phyloP scores from a whole-genome alignment of 2,113 vertebrate genomes.

The Scytalopus superciliaris region DNA sequence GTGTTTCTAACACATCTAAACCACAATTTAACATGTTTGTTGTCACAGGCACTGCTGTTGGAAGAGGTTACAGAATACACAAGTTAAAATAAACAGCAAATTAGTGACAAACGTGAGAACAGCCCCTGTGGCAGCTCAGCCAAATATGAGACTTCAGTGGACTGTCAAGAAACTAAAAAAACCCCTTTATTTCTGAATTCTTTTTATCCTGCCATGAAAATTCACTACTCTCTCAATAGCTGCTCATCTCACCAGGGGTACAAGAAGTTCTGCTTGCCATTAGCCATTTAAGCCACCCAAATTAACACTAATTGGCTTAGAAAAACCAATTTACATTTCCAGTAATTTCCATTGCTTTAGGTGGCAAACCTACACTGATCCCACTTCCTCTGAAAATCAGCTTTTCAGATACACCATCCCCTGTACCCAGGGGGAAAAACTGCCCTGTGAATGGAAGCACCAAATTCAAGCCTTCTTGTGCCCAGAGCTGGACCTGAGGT shows the following conservation, averaged over 20 bases:
- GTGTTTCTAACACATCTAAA: neutral
- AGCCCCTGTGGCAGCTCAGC: neutral
- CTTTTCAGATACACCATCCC: neutral
- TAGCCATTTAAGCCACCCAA: neutral
- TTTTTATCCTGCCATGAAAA: neutral
- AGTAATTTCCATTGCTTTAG: neutral
- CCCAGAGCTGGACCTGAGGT: neutral
- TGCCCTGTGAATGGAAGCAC: neutral
- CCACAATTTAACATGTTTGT: rapidly evolving
- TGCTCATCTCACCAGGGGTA: neutral
- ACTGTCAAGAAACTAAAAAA: neutral
- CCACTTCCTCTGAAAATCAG: neutral
- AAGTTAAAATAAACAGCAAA: neutral
- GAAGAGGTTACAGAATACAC: neutral
- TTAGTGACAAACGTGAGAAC: neutral
- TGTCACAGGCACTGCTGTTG: neutral
- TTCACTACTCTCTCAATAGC: neutral
- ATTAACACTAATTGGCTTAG: neutral
- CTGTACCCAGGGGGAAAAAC: neutral
- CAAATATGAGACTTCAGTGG: neutral
- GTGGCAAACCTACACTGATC: neutral
- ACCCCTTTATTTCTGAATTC: neutral
- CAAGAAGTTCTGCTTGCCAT: neutral
- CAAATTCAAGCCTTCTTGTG: neutral
- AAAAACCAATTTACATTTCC: neutral